Percentiles rank a stretch among this genome's conserved stretches.
Conservation (phyloP, 1,140 invertebrate species). For the Drosophila arawakana region DNA sequence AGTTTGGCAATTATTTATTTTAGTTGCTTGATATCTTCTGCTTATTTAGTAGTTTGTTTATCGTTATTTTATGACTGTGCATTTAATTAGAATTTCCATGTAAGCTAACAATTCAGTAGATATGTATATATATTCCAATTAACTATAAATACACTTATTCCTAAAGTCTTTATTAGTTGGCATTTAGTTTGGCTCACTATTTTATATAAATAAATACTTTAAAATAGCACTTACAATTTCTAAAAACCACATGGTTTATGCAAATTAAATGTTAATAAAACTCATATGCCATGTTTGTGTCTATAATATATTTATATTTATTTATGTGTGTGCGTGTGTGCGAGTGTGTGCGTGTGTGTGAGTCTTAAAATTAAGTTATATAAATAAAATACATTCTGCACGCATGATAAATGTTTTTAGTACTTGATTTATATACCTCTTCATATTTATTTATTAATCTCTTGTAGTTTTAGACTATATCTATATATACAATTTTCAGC, state of each 20-base stretch:
- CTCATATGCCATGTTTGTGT: conserved; percentile 14
- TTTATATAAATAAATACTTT: conserved; percentile 12
- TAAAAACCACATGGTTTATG: conserved; percentile 71
- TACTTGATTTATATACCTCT: conserved; percentile 17
- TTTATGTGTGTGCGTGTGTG: conserved; percentile 30
- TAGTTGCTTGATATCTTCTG: conserved; percentile 12
- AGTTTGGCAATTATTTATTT: conserved; percentile 24
- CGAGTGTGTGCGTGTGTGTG: conserved; percentile 38
- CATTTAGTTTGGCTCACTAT: conserved; percentile 5
- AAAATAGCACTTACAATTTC: conserved; percentile 15
- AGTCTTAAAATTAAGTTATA: conserved; percentile 22
- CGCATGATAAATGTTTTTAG: conserved; percentile 5
- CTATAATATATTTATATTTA: neutral
- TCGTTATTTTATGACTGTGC: conserved; percentile 9
- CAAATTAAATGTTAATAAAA: conserved; percentile 65
- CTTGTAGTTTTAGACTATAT: conserved; percentile 41
- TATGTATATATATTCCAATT: conserved; percentile 1
- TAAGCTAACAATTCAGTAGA: too few species aligned
- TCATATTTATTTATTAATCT: conserved; percentile 24
- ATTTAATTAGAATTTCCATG: conserved; percentile 2
- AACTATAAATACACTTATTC: neutral
- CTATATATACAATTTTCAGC: conserved; percentile 58
- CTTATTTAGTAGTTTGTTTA: conserved; percentile 4
- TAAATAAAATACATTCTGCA: conserved; percentile 9
- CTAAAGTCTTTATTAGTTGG: neutral